These are phyloP conservation scores for Pantala flavescens DNA, from an alignment of 1,140 invertebrate genomes.

Conservation along the genomic window DNA sequence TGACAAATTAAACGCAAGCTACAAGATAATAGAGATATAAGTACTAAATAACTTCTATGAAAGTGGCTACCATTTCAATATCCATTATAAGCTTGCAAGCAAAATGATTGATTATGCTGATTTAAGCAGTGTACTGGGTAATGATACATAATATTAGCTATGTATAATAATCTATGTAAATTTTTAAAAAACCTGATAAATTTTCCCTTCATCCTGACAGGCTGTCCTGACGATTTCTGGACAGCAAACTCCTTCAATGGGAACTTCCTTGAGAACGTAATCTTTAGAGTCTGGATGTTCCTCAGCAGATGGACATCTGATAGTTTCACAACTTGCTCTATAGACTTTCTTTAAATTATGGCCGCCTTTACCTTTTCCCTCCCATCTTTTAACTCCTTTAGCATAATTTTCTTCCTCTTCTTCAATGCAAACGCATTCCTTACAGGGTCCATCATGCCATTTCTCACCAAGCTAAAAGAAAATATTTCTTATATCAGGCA, in stretches of 20 bases:
- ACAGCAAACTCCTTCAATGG: constrained; percentile 48
- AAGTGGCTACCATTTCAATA: no score
- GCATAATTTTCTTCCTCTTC: constrained; percentile 22
- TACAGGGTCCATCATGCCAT: constrained; percentile 60
- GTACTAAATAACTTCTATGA: no score
- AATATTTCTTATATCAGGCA: no score
- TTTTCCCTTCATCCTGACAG: constrained; percentile 44
- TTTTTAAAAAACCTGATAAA: constrained; percentile 36
- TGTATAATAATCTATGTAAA: not conserved
- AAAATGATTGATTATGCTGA: no score
- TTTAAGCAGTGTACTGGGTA: no score
- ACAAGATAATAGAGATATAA: no score
- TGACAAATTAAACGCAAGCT: no score
- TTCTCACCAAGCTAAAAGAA: constrained; percentile 36
- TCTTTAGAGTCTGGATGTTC: constrained; percentile 35
- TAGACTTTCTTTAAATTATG: not conserved
- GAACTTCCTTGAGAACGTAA: constrained; percentile 41
- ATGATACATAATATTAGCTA: no score
- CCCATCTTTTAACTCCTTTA: not conserved
- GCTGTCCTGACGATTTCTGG: constrained; percentile 42
- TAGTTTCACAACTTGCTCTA: constrained; percentile 32
- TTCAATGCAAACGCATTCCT: constrained; percentile 45
- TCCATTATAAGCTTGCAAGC: no score
- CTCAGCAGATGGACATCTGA: constrained; percentile 34
- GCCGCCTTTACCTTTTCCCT: not conserved